Conservation (phyloP, 2,113 vertebrate species). For the Phylloscopus whistleri region DNA sequence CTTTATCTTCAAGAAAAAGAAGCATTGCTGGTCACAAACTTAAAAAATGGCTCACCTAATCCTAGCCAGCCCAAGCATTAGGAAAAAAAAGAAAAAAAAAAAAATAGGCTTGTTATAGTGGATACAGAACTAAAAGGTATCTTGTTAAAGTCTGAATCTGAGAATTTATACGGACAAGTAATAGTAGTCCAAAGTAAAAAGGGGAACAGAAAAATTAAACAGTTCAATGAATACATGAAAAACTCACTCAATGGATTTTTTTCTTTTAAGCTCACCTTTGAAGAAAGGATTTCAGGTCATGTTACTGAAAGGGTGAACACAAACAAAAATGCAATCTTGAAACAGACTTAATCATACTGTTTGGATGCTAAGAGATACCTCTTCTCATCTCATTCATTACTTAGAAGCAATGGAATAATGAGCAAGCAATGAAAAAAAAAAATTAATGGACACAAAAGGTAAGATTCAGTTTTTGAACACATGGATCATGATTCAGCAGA, state of each 20-base stretch:
- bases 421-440: background rate
- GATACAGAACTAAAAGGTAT: background rate
- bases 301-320: background rate
- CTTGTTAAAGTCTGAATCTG: background rate
- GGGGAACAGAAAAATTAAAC: background rate
- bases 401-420: background rate
- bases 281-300: background rate
- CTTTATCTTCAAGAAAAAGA: background rate
- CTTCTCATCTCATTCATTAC: background rate
- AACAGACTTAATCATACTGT: background rate
- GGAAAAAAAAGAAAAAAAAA: background rate
- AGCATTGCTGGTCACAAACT: background rate
- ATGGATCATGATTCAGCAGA: background rate
- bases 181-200: background rate
- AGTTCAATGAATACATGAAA: background rate
- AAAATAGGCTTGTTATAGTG: background rate
- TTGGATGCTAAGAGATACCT: background rate
- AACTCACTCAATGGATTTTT: background rate
- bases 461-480: background rate
- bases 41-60: constrained; percentile 9
- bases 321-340: background rate
- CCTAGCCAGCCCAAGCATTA: background rate
- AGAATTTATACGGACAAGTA: background rate
- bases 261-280: background rate
- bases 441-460: background rate